Evolutionary conservation across 2,888 invertebrate genomes (phyloP).

Genomic region (Melikaiella ostensackeni): DNA sequence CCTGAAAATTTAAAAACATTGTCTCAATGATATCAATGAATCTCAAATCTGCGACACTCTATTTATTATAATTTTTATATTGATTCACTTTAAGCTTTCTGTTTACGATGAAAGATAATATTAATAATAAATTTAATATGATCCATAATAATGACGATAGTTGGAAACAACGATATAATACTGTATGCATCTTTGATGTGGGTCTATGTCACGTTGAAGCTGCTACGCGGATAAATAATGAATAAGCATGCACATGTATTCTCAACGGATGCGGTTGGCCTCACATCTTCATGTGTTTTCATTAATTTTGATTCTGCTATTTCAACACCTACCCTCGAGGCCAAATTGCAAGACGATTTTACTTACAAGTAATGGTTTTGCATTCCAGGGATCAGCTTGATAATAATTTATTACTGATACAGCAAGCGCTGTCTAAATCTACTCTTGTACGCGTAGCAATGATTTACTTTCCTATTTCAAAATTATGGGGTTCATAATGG

Average conservation of each 20-base stretch:
- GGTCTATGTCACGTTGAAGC: constrained; percentile 13
- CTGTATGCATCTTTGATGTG: not conserved
- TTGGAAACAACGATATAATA: too few species aligned
- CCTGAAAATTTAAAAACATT: too few species aligned
- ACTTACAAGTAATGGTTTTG: too few species aligned
- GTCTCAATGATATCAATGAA: too few species aligned
- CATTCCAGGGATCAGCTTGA: not conserved
- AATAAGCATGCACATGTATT: constrained; percentile 7
- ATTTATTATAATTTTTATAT: too few species aligned
- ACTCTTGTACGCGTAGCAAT: constrained; percentile 9
- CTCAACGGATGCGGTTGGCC: constrained; percentile 45
- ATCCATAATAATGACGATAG: too few species aligned
- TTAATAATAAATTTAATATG: too few species aligned
- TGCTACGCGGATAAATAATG: constrained; percentile 33
- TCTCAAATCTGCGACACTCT: too few species aligned
- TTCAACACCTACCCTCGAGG: constrained; percentile 42
- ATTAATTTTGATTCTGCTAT: constrained; percentile 54
- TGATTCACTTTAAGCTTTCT: too few species aligned
- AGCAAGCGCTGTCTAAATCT: constrained; percentile 21
- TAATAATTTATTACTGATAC: constrained; percentile 29
- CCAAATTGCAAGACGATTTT: constrained; percentile 15
- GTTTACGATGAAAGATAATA: too few species aligned
- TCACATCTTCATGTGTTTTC: constrained; percentile 57
- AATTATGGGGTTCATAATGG: not conserved
- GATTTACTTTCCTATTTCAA: constrained; percentile 34